Percentiles rank a stretch among this genome's conserved stretches.
phyloP scores from a whole-genome alignment of 2,888 invertebrate species.

The Thera obeliscata region DNA sequence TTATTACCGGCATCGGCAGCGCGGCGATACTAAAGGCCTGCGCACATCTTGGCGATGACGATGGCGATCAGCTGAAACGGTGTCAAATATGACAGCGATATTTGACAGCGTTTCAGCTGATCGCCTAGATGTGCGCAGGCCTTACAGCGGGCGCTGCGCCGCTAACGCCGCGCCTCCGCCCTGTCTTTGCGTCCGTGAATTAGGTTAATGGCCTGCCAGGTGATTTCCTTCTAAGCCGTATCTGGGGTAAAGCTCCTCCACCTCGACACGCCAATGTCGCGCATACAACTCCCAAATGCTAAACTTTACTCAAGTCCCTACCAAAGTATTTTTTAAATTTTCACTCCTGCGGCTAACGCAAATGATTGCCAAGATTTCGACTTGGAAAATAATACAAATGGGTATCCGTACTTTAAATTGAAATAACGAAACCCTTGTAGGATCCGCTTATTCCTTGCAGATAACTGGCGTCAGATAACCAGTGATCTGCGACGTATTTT shows the following conservation, averaged over 20 bases:
- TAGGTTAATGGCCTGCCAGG: slow-evolving; percentile 84
- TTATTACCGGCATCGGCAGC: slow-evolving; percentile 82
- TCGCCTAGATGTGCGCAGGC: no score
- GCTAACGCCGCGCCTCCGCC: slow-evolving; percentile 66
- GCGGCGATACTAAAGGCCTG: slow-evolving; percentile 73
- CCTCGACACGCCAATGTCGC: slow-evolving; percentile 75
- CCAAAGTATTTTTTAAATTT: slow-evolving; percentile 27
- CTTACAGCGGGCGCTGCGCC: slow-evolving; percentile 62
- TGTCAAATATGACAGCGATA: no score
- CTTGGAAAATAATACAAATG: not conserved
- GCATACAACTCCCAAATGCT: slow-evolving; percentile 63
- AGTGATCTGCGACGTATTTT: no score
- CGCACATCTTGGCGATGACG: no score
- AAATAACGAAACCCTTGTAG: no score
- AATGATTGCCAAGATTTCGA: not conserved
- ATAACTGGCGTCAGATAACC: no score
- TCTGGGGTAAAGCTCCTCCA: slow-evolving; percentile 73
- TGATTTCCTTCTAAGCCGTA: slow-evolving; percentile 81
- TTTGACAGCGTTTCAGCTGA: no score
- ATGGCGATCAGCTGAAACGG: no score
- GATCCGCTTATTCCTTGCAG: no score
- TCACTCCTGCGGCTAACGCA: slow-evolving; percentile 10
- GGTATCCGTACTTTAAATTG: no score
- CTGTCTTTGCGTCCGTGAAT: slow-evolving; percentile 83
- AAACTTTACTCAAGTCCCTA: slow-evolving; percentile 48